Evolutionary conservation across 2,888 invertebrate genomes (phyloP).

Genomic region (Apodemia duryi): DNA sequence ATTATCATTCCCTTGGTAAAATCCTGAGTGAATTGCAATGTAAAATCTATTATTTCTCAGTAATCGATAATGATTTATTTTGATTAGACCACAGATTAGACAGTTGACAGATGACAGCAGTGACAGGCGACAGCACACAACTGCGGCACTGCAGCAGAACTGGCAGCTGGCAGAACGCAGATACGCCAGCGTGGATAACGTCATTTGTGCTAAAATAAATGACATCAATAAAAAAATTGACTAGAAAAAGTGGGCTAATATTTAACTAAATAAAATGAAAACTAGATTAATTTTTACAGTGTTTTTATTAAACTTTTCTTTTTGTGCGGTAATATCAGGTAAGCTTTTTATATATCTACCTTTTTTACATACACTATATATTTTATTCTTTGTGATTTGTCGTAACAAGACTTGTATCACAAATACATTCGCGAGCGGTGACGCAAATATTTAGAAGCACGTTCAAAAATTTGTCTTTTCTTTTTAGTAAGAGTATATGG

Average conservation of each 20-base stretch:
- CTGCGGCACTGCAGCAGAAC: background rate
- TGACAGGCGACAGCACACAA: background rate
- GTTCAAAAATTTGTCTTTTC: background rate
- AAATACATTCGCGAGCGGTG: conserved; percentile 6
- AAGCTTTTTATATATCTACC: conserved; percentile 7
- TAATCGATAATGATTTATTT: too few species aligned
- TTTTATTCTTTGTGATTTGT: conserved; percentile 18
- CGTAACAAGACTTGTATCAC: conserved; percentile 11
- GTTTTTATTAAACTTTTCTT: conserved; percentile 44
- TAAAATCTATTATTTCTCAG: too few species aligned
- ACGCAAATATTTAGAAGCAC: conserved; percentile 3
- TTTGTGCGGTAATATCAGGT: conserved; percentile 2
- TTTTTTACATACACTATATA: conserved; percentile 16
- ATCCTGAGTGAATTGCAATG: too few species aligned
- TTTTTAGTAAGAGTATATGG: background rate
- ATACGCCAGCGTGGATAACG: conserved; percentile 34
- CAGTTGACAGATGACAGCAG: background rate
- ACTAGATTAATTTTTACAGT: conserved; percentile 27
- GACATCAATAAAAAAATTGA: conserved; percentile 17
- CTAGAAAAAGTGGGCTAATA: background rate
- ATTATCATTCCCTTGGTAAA: too few species aligned
- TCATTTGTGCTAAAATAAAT: conserved; percentile 25
- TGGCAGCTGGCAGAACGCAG: background rate
- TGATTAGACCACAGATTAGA: too few species aligned
- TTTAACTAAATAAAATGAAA: conserved; percentile 15